Evolutionary conservation across 1,140 invertebrate species (phyloP).

Genomic region (Chymomyza costata): DNA sequence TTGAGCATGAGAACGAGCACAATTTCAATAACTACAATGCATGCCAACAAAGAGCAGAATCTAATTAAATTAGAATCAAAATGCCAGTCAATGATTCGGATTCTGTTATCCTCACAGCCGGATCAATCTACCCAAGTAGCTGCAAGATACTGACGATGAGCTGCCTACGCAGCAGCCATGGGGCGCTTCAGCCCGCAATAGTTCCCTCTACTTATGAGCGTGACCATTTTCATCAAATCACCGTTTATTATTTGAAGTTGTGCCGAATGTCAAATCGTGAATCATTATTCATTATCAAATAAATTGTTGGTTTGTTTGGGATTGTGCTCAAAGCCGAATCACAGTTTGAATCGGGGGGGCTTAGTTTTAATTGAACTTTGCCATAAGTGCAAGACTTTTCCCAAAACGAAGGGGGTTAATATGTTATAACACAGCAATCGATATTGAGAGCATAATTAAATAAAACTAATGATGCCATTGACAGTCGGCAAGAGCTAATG

Average conservation of each 20-base stretch:
- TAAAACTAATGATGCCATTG: constrained; percentile 73
- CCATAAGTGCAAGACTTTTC: constrained; percentile 29
- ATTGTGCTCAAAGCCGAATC: constrained; percentile 47
- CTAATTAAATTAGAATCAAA: constrained; percentile 66
- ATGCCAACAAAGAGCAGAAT: constrained; percentile 23
- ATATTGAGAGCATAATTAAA: constrained; percentile 69
- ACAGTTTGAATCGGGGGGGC: constrained; percentile 44
- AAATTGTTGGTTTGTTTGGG: constrained; percentile 61
- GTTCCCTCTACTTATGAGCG: constrained; percentile 31
- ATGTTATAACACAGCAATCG: constrained; percentile 72
- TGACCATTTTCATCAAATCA: constrained; percentile 44
- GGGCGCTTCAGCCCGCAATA: constrained; percentile 6
- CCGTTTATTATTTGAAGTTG: constrained; percentile 31
- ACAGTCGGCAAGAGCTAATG: constrained; percentile 55
- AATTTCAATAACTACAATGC: constrained; percentile 22
- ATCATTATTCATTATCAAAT: constrained; percentile 74
- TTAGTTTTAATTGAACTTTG: constrained; percentile 64
- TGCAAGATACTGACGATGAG: constrained; percentile 6
- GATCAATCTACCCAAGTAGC: constrained; percentile 51
- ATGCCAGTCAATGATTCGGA: constrained; percentile 19
- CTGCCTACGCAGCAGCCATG: constrained; percentile 38
- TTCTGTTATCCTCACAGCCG: no score
- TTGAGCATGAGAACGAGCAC: constrained; percentile 2
- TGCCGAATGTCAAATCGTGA: constrained; percentile 60
- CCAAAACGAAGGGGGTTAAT: constrained; percentile 46